A percentile compares a stretch with the other conserved stretches of the same genome.
Evolutionary conservation across 2,888 invertebrate genomes (phyloP).

Genomic region (Pristionchus mayeri): DNA sequence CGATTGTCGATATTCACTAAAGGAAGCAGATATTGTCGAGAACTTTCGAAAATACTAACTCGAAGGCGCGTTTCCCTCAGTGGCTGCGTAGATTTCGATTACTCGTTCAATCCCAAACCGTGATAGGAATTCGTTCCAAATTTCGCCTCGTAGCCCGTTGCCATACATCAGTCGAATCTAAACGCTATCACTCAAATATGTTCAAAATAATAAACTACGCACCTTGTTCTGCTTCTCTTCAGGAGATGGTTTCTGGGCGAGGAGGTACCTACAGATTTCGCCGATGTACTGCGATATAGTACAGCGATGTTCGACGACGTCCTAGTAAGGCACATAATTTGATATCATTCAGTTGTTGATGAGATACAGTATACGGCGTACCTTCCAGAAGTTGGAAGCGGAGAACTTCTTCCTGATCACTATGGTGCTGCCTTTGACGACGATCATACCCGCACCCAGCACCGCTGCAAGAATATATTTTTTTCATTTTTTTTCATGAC

Average conservation of each 20-base stretch:
- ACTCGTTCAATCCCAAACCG: slow-evolving; percentile 89
- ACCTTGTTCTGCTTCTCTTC: slow-evolving; percentile 77
- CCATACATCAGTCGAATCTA: slow-evolving; percentile 86
- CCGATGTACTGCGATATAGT: slow-evolving; percentile 78
- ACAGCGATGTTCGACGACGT: slow-evolving; percentile 65
- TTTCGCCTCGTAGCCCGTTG: slow-evolving; percentile 92
- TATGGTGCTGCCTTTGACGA: slow-evolving; percentile 83
- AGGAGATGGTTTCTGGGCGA: slow-evolving; percentile 78
- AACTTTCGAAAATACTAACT: slow-evolving; percentile 66
- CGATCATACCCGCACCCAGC: slow-evolving; percentile 58
- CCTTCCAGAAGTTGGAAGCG: slow-evolving; percentile 89
- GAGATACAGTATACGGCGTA: slow-evolving; percentile 80
- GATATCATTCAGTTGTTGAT: too few species aligned
- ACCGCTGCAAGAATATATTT: slow-evolving; percentile 50
- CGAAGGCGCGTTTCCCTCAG: slow-evolving; percentile 97
- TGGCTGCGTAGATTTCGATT: slow-evolving; percentile 95
- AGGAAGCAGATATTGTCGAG: slow-evolving; percentile 24
- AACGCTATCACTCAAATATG: not conserved
- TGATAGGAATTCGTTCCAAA: slow-evolving; percentile 90
- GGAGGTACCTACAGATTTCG: slow-evolving; percentile 79
- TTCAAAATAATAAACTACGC: too few species aligned
- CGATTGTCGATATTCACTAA: slow-evolving; percentile 90
- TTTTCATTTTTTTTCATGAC: too few species aligned
- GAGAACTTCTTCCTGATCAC: slow-evolving; percentile 93
- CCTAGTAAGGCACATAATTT: slow-evolving; percentile 49